Base-by-base conservation (phyloP, 2,888 invertebrate species). In the Galeopsomyia nigrocyanea region DNA sequence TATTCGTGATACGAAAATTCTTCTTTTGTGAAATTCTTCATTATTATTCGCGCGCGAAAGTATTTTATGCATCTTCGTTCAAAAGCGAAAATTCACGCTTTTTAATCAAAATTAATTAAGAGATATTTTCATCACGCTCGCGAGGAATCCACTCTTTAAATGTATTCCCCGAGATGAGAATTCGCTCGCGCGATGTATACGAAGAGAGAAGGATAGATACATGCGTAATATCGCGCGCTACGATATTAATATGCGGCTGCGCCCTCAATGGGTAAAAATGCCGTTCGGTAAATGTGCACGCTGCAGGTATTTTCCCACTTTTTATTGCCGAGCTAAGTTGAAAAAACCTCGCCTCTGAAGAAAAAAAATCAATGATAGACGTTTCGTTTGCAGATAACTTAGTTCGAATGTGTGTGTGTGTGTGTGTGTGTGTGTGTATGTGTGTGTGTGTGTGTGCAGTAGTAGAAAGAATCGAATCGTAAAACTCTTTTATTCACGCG, bases 21-120 rank as follows among this genome's bases (percentile, higher is more conserved):
- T 7, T 39, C 7, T 39, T 39, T 39, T 39, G 13, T 1, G 7
- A 39, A 39, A 3, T 3, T 19, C n/a, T 19, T 19, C n/a, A 5
- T 17, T 53, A 19, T 53, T 10, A 2, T 53, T 17, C 10, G 50
- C 17, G 17, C 21, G 26, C 51, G 31, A 26, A 46, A 57, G 21
- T 71, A 61, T n/a, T 31, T 51, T 58, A n/a, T 50, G 39, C 50
- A 22, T 17, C 17, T 60, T 56, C 3, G 26, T 5, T 3, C 26
- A 26, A 5, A 26, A 26, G 26, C 26, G 26, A 26, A n/a, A n/a
- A n/a, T n/a, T n/a, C 10, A 6, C 56, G 56, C 26, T 26, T 56
- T 26, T 66, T 69, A 66, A 71, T 74, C 65, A 71, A 67, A 74
- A 61, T 71, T 68, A 71, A 71, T 71, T 56, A 14, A 39, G 67